These are phyloP conservation scores for Cryptoblepharus egeriae DNA, from an alignment of 2,797 vertebrate species.

Conservation along the genomic window DNA sequence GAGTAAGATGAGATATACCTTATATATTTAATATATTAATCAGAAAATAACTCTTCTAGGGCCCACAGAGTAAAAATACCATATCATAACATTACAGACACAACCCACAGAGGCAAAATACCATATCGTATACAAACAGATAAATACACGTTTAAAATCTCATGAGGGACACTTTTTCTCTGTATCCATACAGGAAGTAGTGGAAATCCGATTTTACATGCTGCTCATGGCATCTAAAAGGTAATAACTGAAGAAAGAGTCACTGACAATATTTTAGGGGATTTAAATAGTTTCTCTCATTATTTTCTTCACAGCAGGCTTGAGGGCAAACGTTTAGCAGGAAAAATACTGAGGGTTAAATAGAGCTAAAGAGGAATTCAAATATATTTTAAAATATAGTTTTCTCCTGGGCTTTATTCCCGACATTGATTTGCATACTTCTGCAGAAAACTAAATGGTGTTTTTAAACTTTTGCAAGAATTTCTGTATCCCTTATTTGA, in stretches of 20 bases:
- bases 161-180: slow-evolving; percentile 23
- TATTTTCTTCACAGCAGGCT: slow-evolving; percentile 71
- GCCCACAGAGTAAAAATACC: not conserved
- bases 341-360: slow-evolving; percentile 63
- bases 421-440: slow-evolving; percentile 71
- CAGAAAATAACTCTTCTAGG: not conserved
- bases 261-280: slow-evolving; percentile 48
- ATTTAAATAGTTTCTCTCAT: slow-evolving; percentile 56
- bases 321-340: slow-evolving; percentile 74
- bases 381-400: slow-evolving; percentile 66
- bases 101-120: not conserved
- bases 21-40: not conserved
- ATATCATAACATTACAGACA: too few species aligned
- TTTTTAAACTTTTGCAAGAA: slow-evolving; percentile 65
- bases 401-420: slow-evolving; percentile 69
- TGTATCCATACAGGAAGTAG: slow-evolving; percentile 47
- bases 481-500: slow-evolving; percentile 69
- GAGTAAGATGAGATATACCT: not conserved
- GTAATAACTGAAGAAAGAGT: slow-evolving; percentile 61
- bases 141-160: not conserved
- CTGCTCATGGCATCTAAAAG: slow-evolving; percentile 47
- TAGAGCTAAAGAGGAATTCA: slow-evolving; percentile 68
- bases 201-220: slow-evolving; percentile 59
- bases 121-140: too few species aligned
- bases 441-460: slow-evolving; percentile 59